A percentile compares a stretch with the other conserved stretches of the same genome.
phyloP scores from a whole-genome alignment of 1,140 invertebrate genomes.

The Trichonephila inaurata region DNA sequence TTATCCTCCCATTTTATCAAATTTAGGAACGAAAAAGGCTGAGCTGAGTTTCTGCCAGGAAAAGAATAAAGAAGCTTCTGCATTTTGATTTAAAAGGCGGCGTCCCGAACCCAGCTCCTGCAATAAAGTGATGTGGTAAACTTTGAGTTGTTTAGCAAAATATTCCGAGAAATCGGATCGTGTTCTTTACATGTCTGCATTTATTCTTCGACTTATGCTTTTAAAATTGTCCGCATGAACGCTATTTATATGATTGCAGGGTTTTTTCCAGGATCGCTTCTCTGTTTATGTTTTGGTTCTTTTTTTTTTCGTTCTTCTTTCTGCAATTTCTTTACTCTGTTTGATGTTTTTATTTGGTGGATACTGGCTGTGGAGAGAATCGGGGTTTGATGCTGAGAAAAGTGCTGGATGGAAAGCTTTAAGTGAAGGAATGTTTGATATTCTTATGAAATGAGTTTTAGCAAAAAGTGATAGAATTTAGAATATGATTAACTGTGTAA shows the following conservation, averaged over 20 bases:
- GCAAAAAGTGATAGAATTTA: too few relatives aligned
- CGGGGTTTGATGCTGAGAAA: too few relatives aligned
- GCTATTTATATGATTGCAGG: conserved; percentile 40
- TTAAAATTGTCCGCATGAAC: conserved; percentile 31
- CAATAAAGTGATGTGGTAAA: conserved; percentile 42
- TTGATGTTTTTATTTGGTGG: too few relatives aligned
- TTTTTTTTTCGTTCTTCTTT: too few relatives aligned
- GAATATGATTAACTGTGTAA: too few relatives aligned
- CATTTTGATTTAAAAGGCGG: conserved; percentile 49
- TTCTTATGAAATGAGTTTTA: too few relatives aligned
- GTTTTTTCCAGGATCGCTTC: neutral
- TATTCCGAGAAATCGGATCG: conserved; percentile 30
- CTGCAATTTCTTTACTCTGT: too few relatives aligned
- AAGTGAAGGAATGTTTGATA: too few relatives aligned
- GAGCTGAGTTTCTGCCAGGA: neutral
- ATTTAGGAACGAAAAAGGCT: neutral
- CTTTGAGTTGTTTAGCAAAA: conserved; percentile 27
- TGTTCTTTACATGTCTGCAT: conserved; percentile 19
- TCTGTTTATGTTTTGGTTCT: neutral
- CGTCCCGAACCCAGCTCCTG: neutral
- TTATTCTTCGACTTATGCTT: conserved; percentile 23
- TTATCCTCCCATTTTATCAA: conserved; percentile 32
- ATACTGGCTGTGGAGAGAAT: too few relatives aligned
- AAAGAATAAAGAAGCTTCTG: conserved; percentile 3
- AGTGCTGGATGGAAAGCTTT: too few relatives aligned